Base-by-base conservation (phyloP, 1,140 invertebrate genomes). In the Temnothorax longispinosus region DNA sequence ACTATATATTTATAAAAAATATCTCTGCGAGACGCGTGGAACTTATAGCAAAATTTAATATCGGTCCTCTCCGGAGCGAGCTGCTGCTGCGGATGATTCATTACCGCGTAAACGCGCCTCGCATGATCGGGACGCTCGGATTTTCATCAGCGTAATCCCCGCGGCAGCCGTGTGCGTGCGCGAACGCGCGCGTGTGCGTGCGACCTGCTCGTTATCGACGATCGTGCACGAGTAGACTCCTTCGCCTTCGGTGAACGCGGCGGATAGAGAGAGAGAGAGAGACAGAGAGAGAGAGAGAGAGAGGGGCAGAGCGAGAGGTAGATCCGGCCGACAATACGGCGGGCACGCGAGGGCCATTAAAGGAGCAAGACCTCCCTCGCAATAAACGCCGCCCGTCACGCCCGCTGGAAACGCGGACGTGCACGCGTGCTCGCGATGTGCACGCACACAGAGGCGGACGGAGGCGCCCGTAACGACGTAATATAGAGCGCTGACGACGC, bases 311-410 rank as follows among this genome's bases (percentile, higher is more conserved):
- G 38, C 18, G 62, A 52, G 38, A 32, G 81, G 54, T 44, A 60
- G 41, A 64, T 82, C 77, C 81, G 47, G 69, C 80, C 87, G 64
- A 77, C 80, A 60, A 76, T 85, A 58, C 75, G 71, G 71, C 82
- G 85, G 80, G 86, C 56, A 86, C 75, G 82, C 82, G 82, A 85
- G 77, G 67, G 74, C 87, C 87, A 88, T 88, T 88, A 88, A 86
- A 88, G 87, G 87, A 88, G 87, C 84, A 88, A 88, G 87, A 88
- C 87, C 87, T 88, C 85, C 86, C 87, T 80, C 84, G 82, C 77
- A 81, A 81, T 81, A 81, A 81, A 81, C 77, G 77, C 84, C 87
- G 84, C 52, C n/a, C 85, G 87, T 88, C 87, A 80, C 87, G 85
- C 87, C 77, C 64, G 54, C 69, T 82, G 67, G 44, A 84, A 82